phyloP scores from a whole-genome alignment of 2,113 vertebrate species.

The Stigmatopora nigra region DNA sequence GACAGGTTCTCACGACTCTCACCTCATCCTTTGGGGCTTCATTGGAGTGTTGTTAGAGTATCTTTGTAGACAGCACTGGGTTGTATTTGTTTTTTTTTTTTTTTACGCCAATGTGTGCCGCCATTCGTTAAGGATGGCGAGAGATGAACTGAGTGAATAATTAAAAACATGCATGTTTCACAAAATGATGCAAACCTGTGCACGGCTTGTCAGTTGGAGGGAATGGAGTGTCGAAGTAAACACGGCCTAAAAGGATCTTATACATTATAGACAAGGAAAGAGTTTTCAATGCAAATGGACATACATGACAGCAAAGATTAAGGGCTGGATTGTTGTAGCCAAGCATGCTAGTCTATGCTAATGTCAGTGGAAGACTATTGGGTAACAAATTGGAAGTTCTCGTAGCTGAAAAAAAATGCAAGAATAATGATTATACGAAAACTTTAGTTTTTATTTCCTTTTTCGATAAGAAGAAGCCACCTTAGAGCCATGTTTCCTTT shows the following conservation, averaged over 20 bases:
- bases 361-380: too few relatives aligned
- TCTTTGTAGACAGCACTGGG: constrained; percentile 58
- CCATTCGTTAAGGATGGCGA: constrained; percentile 61
- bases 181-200: constrained; percentile 70
- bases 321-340: constrained; percentile 8
- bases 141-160: constrained; percentile 75
- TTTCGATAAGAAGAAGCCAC: constrained; percentile 12
- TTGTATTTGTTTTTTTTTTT: constrained; percentile 32
- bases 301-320: constrained; percentile 50
- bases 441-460: too few relatives aligned
- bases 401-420: neutral
- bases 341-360: too few relatives aligned
- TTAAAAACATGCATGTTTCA: constrained; percentile 71
- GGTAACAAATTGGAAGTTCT: too few relatives aligned
- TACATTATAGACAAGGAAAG: constrained; percentile 72
- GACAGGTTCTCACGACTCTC: constrained; percentile 89
- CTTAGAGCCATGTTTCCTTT: constrained; percentile 16
- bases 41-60: constrained; percentile 62
- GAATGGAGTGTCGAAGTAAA: constrained; percentile 66
- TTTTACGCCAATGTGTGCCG: constrained; percentile 43
- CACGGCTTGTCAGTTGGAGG: constrained; percentile 65
- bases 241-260: constrained; percentile 69
- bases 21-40: constrained; percentile 76
- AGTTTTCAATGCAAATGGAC: constrained; percentile 64
- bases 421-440: neutral